Base-by-base conservation (phyloP, 2,888 invertebrate species). In the Cephonodes hylas region DNA sequence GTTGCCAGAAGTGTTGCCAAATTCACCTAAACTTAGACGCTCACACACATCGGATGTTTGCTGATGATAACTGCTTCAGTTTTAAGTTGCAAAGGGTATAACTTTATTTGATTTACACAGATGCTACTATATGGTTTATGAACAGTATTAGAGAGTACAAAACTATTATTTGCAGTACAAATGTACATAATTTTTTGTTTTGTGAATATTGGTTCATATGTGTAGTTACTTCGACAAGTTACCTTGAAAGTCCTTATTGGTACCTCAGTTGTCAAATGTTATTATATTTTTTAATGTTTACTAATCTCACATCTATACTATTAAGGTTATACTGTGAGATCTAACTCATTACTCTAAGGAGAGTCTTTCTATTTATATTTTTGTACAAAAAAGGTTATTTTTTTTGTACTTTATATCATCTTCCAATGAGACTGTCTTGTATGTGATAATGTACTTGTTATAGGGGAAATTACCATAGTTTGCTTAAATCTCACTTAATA, bases 1-100 rank as follows among this genome's bases (percentile, higher is more conserved):
- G 73, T 83, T 96, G 62, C 91, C 93, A 38, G 93, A 91, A 68
- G 89, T 96, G 59, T 86, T 96, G 71, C 94, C 94, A 22, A 93
- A 93, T 72, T 91, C 92, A 13, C 92, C 92, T 2, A 91, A 85
- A 69, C 72, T 88, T 10, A 91, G 85, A 67, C 85, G 89, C 60
- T 75, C 79, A 18, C 27, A 53, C 31, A 18, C 53, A 13, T 70
- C 73, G 45, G 74, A 76, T 74, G 45, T 38, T 57, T 61, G 60
- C 58, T 85, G 76, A 86, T 74, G 58, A 31, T 67, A 64, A 60
- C 45, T n/a, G 59, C 61, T 65, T 18, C 7, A 48, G 4, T 34
- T 44, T 38, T 13, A 10, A 38, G 31, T 31, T 53, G 27, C 31
- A 31, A 6, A 27, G n/a, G 27, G 2, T 15, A 18, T 15, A 27